phyloP scores from a whole-genome alignment of 2,888 invertebrate genomes.

The Ptilodon capucinus region DNA sequence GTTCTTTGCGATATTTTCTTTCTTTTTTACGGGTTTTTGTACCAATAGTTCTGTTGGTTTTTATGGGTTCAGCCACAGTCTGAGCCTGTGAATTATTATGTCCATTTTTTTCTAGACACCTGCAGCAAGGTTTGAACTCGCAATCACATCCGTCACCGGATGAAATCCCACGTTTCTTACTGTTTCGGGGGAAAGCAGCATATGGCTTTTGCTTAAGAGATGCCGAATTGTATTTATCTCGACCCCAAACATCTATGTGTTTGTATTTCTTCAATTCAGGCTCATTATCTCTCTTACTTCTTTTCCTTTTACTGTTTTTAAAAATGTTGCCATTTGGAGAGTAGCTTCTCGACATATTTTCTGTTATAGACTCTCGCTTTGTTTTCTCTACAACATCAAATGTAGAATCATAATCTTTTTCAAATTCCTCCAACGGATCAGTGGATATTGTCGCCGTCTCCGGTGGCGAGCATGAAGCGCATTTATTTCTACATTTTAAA shows the following conservation, averaged over 20 bases:
- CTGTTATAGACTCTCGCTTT: background rate
- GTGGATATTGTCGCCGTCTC: background rate
- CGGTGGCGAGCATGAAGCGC: background rate
- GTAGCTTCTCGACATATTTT: background rate
- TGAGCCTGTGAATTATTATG: background rate
- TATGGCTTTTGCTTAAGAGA: background rate
- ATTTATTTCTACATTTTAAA: background rate
- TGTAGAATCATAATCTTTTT: background rate
- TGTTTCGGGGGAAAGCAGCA: background rate
- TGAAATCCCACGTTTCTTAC: background rate
- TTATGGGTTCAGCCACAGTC: background rate
- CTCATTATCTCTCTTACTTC: background rate
- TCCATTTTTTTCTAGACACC: background rate
- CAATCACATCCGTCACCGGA: background rate
- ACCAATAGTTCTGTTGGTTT: background rate
- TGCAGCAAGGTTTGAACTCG: background rate
- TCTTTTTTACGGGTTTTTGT: background rate
- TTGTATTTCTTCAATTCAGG: conserved; percentile 1
- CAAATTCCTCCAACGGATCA: conserved; percentile 1
- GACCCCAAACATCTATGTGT: background rate
- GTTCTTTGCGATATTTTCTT: too few relatives aligned
- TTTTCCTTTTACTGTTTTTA: conserved; percentile 1
- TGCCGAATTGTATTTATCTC: background rate
- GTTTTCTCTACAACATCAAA: background rate
- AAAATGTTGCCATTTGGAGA: background rate